Evolutionary conservation across 2,797 vertebrate genomes (phyloP).

Genomic region (Myoxocephalus aenaeus): DNA sequence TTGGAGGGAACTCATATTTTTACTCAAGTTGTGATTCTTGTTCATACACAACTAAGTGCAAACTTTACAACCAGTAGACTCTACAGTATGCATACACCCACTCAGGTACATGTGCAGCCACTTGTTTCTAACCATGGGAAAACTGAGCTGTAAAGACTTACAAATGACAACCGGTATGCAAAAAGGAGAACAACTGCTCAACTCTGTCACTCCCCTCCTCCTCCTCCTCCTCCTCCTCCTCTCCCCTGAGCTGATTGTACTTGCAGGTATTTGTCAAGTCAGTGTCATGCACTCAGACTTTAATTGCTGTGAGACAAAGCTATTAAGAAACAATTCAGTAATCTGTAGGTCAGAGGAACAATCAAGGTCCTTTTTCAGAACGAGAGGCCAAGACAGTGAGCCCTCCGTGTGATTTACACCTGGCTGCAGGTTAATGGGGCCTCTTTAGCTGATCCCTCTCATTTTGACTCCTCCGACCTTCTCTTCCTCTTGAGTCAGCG

Average conservation of each 20-base stretch:
- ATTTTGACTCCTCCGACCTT: slow-evolving; percentile 46
- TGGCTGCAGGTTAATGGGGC: slow-evolving; percentile 69
- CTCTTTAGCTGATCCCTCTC: slow-evolving; percentile 50
- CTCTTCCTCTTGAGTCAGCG: slow-evolving; percentile 52
- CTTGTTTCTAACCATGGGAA: slow-evolving; percentile 41
- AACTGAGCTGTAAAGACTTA: slow-evolving; percentile 43
- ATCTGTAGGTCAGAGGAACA: slow-evolving; percentile 42
- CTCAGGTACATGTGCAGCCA: slow-evolving; percentile 36
- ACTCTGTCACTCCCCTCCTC: slow-evolving; percentile 35
- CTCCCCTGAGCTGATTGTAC: slow-evolving; percentile 34
- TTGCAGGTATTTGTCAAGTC: slow-evolving; percentile 50
- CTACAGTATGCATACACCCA: slow-evolving; percentile 20
- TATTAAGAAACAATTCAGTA: slow-evolving; percentile 52
- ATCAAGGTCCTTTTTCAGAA: slow-evolving; percentile 8
- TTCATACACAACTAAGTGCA: neutral
- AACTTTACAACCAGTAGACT: neutral
- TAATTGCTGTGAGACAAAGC: slow-evolving; percentile 38
- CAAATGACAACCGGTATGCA: slow-evolving; percentile 65
- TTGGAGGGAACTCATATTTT: slow-evolving; percentile 38
- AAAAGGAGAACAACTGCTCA: slow-evolving; percentile 52
- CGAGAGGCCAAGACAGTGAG: slow-evolving; percentile 20
- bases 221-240: neutral
- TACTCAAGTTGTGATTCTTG: neutral
- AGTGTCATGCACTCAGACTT: slow-evolving; percentile 48
- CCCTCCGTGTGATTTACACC: slow-evolving; percentile 52